Conservation (phyloP, 2,888 invertebrate genomes). For the Diploptera punctata region DNA sequence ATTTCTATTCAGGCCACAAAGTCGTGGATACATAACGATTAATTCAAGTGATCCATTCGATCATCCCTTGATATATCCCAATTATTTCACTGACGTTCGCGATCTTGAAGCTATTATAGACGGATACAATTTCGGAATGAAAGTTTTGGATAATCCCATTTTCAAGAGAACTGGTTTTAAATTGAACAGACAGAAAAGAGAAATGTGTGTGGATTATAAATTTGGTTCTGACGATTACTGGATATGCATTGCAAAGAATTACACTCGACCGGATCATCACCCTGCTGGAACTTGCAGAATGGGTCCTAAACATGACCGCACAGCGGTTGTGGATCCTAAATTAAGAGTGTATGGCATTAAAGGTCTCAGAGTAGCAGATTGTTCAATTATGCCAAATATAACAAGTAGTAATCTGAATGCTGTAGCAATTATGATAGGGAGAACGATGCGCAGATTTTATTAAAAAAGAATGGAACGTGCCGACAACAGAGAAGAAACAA, state of each 20-base stretch:
- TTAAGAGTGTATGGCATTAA: slow-evolving; percentile 70
- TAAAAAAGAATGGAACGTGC: slow-evolving; percentile 54
- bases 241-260: slow-evolving; percentile 44
- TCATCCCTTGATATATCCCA: slow-evolving; percentile 85
- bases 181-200: neutral
- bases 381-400: slow-evolving; percentile 71
- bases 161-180: neutral
- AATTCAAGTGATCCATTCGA: slow-evolving; percentile 67
- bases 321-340: slow-evolving; percentile 71
- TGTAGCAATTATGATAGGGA: slow-evolving; percentile 70
- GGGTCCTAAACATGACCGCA: slow-evolving; percentile 56
- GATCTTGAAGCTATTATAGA: slow-evolving; percentile 76
- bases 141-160: neutral
- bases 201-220: slow-evolving; percentile 42
- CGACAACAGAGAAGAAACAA: neutral
- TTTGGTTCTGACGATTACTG: slow-evolving; percentile 47
- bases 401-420: slow-evolving; percentile 71
- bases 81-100: slow-evolving; percentile 76
- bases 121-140: neutral
- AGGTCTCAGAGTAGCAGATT: slow-evolving; percentile 71
- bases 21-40: neutral
- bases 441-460: slow-evolving; percentile 72
- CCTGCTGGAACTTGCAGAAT: slow-evolving; percentile 80
- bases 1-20: neutral
- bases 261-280: slow-evolving; percentile 70